Evolutionary conservation across 92 coral and sea anemone species (phyloP).

Genomic region (Actinostola sp.): DNA sequence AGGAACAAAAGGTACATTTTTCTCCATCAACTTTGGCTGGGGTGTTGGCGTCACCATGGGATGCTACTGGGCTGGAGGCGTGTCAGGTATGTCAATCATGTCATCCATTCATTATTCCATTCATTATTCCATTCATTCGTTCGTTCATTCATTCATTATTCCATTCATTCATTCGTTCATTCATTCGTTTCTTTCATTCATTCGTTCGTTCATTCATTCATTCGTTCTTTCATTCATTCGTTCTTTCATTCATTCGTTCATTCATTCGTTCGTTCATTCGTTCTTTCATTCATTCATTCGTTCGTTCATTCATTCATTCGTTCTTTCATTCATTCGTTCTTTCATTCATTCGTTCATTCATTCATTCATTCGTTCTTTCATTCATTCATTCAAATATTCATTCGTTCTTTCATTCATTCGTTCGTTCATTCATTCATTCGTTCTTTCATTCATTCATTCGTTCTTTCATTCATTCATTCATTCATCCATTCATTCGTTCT

Average conservation of each 20-base stretch:
- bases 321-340: too few species aligned
- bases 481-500: too few species aligned
- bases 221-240: not conserved
- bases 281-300: not conserved
- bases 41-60: constrained; percentile 88
- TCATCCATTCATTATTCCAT: not conserved
- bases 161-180: not conserved
- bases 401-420: too few species aligned
- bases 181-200: not conserved
- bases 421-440: too few species aligned
- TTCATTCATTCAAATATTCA: too few species aligned
- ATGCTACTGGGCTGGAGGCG: constrained; percentile 92
- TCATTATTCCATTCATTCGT: not conserved
- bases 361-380: too few species aligned
- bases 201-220: not conserved
- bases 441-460: too few species aligned
- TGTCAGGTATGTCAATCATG: constrained; percentile 89
- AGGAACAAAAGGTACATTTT: constrained; percentile 66
- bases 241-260: not conserved
- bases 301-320: not conserved
- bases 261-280: not conserved
- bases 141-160: not conserved
- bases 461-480: too few species aligned
- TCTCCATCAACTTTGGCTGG: constrained; percentile 89
- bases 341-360: too few species aligned